These are phyloP conservation scores for Papilio polytes DNA, from an alignment of 1,140 invertebrate species.

Conservation along the genomic window DNA sequence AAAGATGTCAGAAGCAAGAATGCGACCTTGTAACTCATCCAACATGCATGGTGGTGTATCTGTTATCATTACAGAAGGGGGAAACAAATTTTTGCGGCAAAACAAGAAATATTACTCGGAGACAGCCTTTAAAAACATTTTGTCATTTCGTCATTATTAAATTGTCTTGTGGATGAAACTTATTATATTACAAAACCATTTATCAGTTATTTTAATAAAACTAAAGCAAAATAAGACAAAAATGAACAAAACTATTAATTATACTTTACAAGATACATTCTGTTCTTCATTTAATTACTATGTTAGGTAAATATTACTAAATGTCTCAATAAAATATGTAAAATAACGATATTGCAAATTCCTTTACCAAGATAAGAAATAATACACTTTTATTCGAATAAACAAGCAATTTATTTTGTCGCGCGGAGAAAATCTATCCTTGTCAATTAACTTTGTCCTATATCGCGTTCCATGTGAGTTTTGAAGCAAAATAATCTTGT, in stretches of 20 bases:
- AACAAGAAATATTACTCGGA: neutral
- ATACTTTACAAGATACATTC: neutral
- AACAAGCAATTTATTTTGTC: neutral
- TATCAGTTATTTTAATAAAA: neutral
- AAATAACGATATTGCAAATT: neutral
- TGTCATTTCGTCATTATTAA: neutral
- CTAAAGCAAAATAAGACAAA: no score
- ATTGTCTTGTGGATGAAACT: no score
- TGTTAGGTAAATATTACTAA: no score
- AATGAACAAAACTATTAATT: neutral
- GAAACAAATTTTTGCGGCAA: neutral
- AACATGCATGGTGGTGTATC: neutral
- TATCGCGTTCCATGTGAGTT: neutral
- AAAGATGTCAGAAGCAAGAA: neutral
- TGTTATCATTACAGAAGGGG: neutral
- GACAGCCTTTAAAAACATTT: neutral
- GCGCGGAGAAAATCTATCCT: neutral
- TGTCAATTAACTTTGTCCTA: slow-evolving; percentile 1
- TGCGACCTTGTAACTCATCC: neutral
- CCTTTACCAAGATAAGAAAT: neutral
- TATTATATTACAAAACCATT: neutral
- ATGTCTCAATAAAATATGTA: neutral
- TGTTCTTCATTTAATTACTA: neutral
- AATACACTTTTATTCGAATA: neutral
- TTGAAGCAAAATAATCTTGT: neutral